Evolutionary conservation across 2,797 vertebrate species (phyloP), one percentile per base, ranked within the genome.

Genomic region (Cichlasoma orientale): DNA sequence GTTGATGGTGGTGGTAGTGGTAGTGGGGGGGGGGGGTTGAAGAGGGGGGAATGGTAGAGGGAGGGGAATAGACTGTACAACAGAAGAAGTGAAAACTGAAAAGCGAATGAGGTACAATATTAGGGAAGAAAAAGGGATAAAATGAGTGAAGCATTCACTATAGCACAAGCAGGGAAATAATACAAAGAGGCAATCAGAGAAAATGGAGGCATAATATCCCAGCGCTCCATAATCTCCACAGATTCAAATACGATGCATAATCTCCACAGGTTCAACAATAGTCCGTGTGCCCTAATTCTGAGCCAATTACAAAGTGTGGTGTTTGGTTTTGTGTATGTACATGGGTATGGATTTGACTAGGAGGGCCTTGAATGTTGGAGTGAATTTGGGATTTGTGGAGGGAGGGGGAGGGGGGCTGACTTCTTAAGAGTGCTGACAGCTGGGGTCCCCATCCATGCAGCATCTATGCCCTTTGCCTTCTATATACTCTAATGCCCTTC

Each of bases 401-500:
- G 50, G 55, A 9, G 70, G 47, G 4, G 31, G 57, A n/a, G n/a
- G 57, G 36, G 59, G 41, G 50, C 81, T 74, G 58, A 68, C 76
- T 86, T 91, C 78, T 79, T 77, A 82, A 87, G 87, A 86, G 74
- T 82, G 70, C 56, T 84, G 87, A 93, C 94, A 95, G 94, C 93
- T 95, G 92, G 87, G 93, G 91, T 90, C 88, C 89, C 89, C 77
- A 53, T 78, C 75, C 88, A 88, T 47, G 63, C 80, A 63, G 44
- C 78, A 72, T 72, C 78, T 80, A 83, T 79, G 78, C 89, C 86
- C 77, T 75, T 73, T 78, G 69, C 85, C 87, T 89, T 77, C 87
- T 69, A 56, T 83, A 85, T 92, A 92, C 92, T 92, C 93, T 93
- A 92, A 90, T 95, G 93, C 93, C 95, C 95, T 96, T 95, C 93